Evolutionary conservation across 2,797 vertebrate genomes (phyloP).

Genomic region (Lagorchestes hirsutus): DNA sequence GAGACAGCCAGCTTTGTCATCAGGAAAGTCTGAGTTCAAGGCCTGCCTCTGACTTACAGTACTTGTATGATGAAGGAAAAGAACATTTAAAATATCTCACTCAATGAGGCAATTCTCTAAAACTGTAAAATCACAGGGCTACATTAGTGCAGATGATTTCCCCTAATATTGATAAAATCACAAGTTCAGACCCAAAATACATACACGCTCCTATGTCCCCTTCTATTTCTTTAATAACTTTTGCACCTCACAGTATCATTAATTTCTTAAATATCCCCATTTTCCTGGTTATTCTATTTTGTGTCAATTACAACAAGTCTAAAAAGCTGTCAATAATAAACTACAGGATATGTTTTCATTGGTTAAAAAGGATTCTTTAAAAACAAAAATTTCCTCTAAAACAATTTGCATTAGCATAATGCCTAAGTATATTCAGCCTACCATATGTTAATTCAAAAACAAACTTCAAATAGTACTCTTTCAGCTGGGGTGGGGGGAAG

Average conservation of each 20-base stretch:
- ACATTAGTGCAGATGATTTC: neutral
- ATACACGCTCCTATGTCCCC: neutral
- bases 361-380: neutral
- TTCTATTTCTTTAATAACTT: neutral
- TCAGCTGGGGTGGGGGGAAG: constrained; percentile 1
- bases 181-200: neutral
- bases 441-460: constrained; percentile 47
- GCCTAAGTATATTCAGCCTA: constrained; percentile 48
- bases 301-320: constrained; percentile 74
- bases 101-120: neutral
- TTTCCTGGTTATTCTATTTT: constrained; percentile 74
- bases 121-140: neutral
- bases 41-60: neutral
- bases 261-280: constrained; percentile 78
- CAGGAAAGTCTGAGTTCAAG: neutral
- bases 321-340: constrained; percentile 38
- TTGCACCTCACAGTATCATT: constrained; percentile 65
- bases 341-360: neutral
- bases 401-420: constrained; percentile 49
- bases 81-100: neutral
- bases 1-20: neutral
- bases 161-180: neutral
- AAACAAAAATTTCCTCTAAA: neutral
- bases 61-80: neutral
- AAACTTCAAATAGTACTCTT: constrained; percentile 36